Evolutionary conservation across 2,888 invertebrate species (phyloP), one percentile per base, ranked within the genome.

Genomic region (Dastarcus helophoroides): DNA sequence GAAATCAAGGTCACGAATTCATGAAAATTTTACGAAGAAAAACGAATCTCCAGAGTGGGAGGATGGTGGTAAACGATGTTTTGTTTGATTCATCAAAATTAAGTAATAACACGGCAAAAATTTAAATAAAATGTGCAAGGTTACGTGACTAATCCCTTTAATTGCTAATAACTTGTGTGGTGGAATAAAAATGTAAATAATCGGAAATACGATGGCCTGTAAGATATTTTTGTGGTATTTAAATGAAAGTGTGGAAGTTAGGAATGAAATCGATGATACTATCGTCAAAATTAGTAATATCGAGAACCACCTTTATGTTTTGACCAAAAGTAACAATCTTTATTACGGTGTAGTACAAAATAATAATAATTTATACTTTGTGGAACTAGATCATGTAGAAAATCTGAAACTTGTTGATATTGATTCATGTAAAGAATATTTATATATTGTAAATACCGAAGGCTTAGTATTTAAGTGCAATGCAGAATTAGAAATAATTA

Each of bases 331-430:
- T 26, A 52, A 55, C 37, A 52, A 51, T 40, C 43, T 70, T 17
- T 67, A 65, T 40, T 54, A 63, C 38, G 68, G 67, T 6, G 43
- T 49, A 29, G 50, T 65, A 10, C 42, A 52, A 27, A 37, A 44
- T 17, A 33, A 33, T 10, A 25, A 27, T 3, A 26, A 32, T 29
- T 11, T 14, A 13, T 31, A 28, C 10, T 39, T 14, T 29, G 30
- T 48, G 14, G 46, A 51, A 7, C 42, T 53, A 13, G 60, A 63
- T 7, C 68, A 62, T 51, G 60, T 67, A 30, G 60, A 63, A 27
- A 66, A 68, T 36, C 62, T 73, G 39, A 62, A 63, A 41, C 73
- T 73, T 14, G 62, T 71, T 41, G 77, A 79, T 61, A 68, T 79
- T 54, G 73, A 75, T 42, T 67, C 68, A 46, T 69, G 71, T 51